Evolutionary conservation across 2,113 vertebrate species (phyloP).

Genomic region (Oceanites oceanicus): DNA sequence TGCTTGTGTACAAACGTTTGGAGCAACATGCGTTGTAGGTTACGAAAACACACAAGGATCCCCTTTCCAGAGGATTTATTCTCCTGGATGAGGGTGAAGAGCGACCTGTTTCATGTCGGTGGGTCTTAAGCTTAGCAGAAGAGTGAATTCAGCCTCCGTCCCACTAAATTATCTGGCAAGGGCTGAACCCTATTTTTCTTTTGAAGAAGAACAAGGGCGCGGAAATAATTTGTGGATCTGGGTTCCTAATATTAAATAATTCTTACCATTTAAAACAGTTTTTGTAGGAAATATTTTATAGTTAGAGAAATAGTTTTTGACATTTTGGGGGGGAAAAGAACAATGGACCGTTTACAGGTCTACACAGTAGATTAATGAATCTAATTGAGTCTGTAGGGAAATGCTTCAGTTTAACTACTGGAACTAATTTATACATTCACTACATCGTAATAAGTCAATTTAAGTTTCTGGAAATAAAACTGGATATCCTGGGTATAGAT

Average conservation of each 20-base stretch:
- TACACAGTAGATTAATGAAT: constrained; percentile 87
- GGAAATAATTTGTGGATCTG: constrained; percentile 73
- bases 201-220: constrained; percentile 33
- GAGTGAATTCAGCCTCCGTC: neutral
- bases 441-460: constrained; percentile 97
- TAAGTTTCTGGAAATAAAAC: constrained; percentile 89
- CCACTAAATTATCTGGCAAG: constrained; percentile 63
- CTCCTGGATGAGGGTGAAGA: neutral
- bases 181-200: constrained; percentile 72
- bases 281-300: constrained; percentile 88
- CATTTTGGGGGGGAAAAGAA: constrained; percentile 80
- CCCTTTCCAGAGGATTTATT: neutral
- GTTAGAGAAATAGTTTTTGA: constrained; percentile 84
- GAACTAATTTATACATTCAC: constrained; percentile 98
- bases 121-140: neutral
- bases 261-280: constrained; percentile 83
- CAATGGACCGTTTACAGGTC: constrained; percentile 84
- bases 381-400: constrained; percentile 96
- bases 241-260: constrained; percentile 76
- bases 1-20: neutral
- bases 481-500: constrained; percentile 89
- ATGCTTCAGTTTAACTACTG: constrained; percentile 97
- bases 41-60: neutral
- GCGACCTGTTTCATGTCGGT: neutral
- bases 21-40: neutral